Evolutionary conservation across 2,797 vertebrate genomes (phyloP).

Genomic region (Limosa lapponica): DNA sequence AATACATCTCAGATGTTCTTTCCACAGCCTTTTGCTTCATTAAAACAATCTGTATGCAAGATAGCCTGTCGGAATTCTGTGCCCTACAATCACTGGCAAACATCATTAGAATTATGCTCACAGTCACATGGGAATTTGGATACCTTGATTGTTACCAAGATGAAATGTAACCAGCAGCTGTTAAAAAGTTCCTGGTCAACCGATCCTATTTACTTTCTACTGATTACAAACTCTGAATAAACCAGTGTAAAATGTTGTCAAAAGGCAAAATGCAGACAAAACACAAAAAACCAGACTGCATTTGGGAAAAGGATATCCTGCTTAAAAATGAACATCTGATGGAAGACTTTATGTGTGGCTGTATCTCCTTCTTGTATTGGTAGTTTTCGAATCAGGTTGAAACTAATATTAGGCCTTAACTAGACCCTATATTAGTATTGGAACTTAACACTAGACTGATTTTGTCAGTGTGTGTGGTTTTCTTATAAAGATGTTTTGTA

Average conservation of each 20-base stretch:
- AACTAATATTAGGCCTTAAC: not conserved
- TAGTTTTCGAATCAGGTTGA: not conserved
- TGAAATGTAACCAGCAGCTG: not conserved
- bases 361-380: not conserved
- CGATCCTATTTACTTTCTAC: not conserved
- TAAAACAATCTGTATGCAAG: not conserved
- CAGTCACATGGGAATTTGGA: not conserved
- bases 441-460: not conserved
- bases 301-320: not conserved
- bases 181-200: not conserved
- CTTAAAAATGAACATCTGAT: not conserved
- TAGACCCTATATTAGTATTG: not conserved
- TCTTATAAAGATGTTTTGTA: not conserved
- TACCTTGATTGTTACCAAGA: not conserved
- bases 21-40: not conserved
- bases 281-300: not conserved
- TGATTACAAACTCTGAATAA: not conserved
- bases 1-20: not conserved
- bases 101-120: not conserved
- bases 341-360: not conserved
- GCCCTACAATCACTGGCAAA: not conserved
- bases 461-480: not conserved
- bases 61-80: not conserved
- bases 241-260: not conserved
- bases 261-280: not conserved